Evolutionary conservation across 2,113 vertebrate species (phyloP).

Genomic region (Cebus imitator): DNA sequence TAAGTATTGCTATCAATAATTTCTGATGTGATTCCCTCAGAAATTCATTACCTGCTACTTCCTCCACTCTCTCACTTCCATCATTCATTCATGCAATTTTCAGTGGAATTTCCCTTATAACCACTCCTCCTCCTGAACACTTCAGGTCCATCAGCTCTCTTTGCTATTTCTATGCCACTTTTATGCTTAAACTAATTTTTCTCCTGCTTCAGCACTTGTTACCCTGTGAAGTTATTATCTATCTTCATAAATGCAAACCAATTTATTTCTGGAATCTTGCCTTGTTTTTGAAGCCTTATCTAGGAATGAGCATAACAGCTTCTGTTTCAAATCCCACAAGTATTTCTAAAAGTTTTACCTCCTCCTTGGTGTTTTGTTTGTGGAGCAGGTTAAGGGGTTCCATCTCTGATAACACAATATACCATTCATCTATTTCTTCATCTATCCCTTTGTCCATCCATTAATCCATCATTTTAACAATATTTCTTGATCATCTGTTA

Average conservation of each 20-base stretch:
- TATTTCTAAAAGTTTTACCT: not conserved
- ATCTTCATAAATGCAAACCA: not conserved
- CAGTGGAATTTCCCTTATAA: not conserved
- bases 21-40: not conserved
- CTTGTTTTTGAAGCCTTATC: not conserved
- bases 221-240: not conserved
- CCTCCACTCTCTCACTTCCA: not conserved
- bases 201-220: not conserved
- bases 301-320: not conserved
- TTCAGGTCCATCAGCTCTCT: not conserved
- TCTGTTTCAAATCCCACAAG: not conserved
- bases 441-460: not conserved
- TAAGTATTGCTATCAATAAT: not conserved
- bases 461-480: not conserved
- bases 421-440: not conserved
- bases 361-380: not conserved
- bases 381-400: not conserved
- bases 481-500: not conserved
- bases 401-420: not conserved
- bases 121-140: fast-evolving
- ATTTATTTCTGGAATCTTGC: not conserved
- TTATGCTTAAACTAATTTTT: not conserved
- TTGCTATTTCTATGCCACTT: not conserved
- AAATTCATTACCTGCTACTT: not conserved
- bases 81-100: not conserved